Base-by-base conservation (phyloP, 2,113 vertebrate genomes). In the Rhizomys pruinosus region DNA sequence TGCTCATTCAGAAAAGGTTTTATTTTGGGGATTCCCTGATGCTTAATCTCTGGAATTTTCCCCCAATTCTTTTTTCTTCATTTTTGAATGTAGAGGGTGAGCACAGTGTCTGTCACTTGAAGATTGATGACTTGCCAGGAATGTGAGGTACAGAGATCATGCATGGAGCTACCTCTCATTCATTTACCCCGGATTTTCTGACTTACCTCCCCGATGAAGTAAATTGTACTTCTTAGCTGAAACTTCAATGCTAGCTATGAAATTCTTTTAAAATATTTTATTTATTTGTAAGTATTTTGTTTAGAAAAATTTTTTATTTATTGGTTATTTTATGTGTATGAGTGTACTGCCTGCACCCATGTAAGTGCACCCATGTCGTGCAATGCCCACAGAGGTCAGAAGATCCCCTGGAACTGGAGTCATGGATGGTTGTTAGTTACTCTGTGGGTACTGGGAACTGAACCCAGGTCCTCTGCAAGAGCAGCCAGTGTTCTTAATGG, bases 1-100 rank as follows among this genome's bases (percentile, higher is more conserved):
- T 82, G 88, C 55, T 52, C 71, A 84, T 77, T 88, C 61, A 61
- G 68, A 55, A 89, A 78, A 86, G 9, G 20, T 27, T 68, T 87
- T n/a, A n/a, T 90, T 69, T 32, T 29, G 93, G 94, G 39, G 29
- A 74, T 13, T 12, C 47, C 9, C 57, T 52, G 37, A 79, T 47
- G 20, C 27, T 73, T 84, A 29, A 37, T 80, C 29, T 90, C 44
- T 79, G 15, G 63, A 68, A 69, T 64, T 90, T 80, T 61, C 77
- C 64, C 7, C 81, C 23, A 32, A 15, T 89, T 84, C 25, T 25
- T 95, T 87, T 2, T 79, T 81, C 63, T 92, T 91, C n/a, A 37
- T 77, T 89, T 82, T 79, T 47, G 15, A 55, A 79, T 13, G 81
- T 34, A 29, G 64, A 74, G 8, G 27, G 81, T 47, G 47, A 86